These are phyloP conservation scores for Nettapus auritus DNA, from an alignment of 2,113 vertebrate species.

Conservation along the genomic window DNA sequence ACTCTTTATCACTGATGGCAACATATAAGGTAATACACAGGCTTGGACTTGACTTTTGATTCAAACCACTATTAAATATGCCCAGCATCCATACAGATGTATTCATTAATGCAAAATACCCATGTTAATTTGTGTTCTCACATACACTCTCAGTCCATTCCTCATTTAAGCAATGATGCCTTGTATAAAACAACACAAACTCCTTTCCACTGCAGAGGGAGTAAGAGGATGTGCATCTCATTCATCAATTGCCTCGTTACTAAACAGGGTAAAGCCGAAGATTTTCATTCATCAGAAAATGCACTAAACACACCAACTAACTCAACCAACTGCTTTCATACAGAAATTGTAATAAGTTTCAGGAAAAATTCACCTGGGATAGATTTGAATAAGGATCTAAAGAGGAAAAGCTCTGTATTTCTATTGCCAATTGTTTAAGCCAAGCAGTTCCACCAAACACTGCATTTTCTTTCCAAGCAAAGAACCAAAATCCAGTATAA, in stretches of 20 bases:
- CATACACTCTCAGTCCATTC: not conserved
- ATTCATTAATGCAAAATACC: not conserved
- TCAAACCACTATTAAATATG: not conserved
- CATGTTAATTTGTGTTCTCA: not conserved
- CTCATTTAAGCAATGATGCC: not conserved
- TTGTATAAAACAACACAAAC: not conserved
- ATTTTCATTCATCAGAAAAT: not conserved
- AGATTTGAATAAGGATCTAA: not conserved
- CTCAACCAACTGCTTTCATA: not conserved
- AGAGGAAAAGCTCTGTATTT: not conserved
- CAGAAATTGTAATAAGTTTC: not conserved
- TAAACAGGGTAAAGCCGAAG: not conserved
- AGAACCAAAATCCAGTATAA: not conserved
- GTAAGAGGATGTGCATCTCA: not conserved
- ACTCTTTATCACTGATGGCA: not conserved
- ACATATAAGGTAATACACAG: not conserved
- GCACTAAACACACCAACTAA: not conserved
- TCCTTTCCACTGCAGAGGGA: not conserved
- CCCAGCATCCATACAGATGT: not conserved
- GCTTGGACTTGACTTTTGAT: not conserved
- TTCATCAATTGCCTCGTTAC: not conserved
- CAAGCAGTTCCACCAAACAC: not conserved
- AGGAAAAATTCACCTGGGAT: not conserved
- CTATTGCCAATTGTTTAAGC: not conserved
- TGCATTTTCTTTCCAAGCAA: slow-evolving; percentile 19